phyloP scores from a whole-genome alignment of 2,888 invertebrate genomes.

The Pachydiplax longipennis region DNA sequence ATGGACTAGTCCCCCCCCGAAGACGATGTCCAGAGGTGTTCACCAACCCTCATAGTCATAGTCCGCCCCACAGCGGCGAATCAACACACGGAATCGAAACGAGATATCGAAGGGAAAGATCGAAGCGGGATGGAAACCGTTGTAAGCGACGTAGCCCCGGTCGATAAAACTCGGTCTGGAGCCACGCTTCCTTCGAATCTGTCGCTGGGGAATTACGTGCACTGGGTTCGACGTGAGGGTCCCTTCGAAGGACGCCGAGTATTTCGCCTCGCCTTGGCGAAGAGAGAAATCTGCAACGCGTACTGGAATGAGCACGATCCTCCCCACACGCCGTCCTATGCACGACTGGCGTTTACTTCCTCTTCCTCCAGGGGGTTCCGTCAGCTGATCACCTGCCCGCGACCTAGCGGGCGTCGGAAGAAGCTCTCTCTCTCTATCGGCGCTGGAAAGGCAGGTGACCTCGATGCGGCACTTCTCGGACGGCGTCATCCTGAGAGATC shows the following conservation, averaged over 20 bases:
- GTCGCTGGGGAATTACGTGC: neutral
- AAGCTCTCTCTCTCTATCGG: neutral
- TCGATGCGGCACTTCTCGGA: no score
- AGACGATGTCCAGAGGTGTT: neutral
- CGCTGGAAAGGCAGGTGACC: no score
- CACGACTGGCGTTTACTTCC: neutral
- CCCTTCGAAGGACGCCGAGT: neutral
- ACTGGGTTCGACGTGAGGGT: neutral
- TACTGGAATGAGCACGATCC: neutral
- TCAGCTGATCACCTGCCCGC: conserved; percentile 40
- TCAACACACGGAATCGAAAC: neutral
- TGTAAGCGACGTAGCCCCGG: neutral
- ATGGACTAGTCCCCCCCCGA: neutral
- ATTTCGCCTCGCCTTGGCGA: neutral
- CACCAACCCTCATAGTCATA: neutral
- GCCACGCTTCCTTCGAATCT: neutral
- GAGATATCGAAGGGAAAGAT: neutral
- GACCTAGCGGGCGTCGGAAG: neutral
- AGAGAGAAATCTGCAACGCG: neutral
- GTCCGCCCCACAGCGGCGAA: neutral
- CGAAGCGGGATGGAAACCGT: neutral
- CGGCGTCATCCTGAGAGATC: no score
- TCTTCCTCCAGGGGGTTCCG: neutral
- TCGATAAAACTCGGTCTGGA: neutral
- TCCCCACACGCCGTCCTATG: neutral